Conservation (phyloP, 2,797 vertebrate genomes). For the Intellagama lesueurii region DNA sequence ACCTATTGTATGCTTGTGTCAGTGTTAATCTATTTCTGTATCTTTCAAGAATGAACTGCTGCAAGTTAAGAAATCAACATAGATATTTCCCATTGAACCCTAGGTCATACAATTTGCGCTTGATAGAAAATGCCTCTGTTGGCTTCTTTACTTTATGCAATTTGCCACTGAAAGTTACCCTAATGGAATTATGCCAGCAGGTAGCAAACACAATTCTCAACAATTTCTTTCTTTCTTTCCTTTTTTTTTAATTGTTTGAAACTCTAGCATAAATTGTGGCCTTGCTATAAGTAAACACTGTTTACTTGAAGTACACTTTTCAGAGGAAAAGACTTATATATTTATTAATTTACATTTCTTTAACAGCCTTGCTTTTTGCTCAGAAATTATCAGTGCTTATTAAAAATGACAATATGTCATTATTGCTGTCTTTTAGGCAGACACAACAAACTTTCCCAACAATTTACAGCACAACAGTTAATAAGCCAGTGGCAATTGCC, state of each 20-base stretch:
- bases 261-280: not conserved
- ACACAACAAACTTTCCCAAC: not conserved
- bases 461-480: not conserved
- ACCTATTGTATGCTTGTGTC: too few species aligned
- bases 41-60: too few species aligned
- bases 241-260: not conserved
- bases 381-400: conserved; percentile 26
- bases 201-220: too few species aligned
- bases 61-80: too few species aligned
- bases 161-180: too few species aligned
- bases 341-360: conserved; percentile 29
- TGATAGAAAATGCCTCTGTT: too few species aligned
- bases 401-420: not conserved
- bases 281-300: not conserved
- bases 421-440: conserved; percentile 17
- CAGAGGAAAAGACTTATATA: not conserved
- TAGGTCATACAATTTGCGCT: too few species aligned
- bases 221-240: not conserved
- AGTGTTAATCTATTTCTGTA: too few species aligned
- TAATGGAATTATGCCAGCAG: too few species aligned
- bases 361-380: not conserved
- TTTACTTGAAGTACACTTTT: conserved; percentile 8
- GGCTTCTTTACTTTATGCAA: not conserved
- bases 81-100: too few species aligned
- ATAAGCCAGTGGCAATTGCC: not conserved